Conservation (phyloP, 2,113 vertebrate species). For the Nematolebias whitei region DNA sequence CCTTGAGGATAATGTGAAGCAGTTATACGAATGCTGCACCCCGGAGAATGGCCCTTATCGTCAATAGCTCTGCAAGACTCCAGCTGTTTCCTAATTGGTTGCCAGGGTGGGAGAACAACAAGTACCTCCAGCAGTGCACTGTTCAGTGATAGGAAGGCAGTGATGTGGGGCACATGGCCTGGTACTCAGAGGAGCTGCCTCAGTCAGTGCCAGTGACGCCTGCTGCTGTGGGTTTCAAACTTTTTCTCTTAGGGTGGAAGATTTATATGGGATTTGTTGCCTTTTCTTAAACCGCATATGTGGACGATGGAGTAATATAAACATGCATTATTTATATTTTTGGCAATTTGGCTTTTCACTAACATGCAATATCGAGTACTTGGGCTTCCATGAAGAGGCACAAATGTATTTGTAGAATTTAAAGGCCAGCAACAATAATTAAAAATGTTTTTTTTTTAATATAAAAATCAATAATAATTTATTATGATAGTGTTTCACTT, state of each 20-base stretch:
- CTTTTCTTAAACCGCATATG: slow-evolving; percentile 39
- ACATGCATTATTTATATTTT: slow-evolving; percentile 46
- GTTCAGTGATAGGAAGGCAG: slow-evolving; percentile 59
- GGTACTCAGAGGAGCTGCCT: slow-evolving; percentile 33
- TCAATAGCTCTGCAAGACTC: slow-evolving; percentile 73
- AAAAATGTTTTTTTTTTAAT: background rate
- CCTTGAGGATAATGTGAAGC: slow-evolving; percentile 61
- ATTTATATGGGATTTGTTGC: slow-evolving; percentile 50
- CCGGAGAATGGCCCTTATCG: slow-evolving; percentile 71
- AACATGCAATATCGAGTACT: slow-evolving; percentile 4
- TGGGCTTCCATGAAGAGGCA: background rate
- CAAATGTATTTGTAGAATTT: background rate
- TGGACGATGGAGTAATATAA: slow-evolving; percentile 43
- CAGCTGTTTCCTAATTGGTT: slow-evolving; percentile 77
- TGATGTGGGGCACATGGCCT: slow-evolving; percentile 66
- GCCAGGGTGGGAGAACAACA: slow-evolving; percentile 69
- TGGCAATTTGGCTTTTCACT: slow-evolving; percentile 38
- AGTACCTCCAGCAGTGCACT: slow-evolving; percentile 64
- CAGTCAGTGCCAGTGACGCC: slow-evolving; percentile 62
- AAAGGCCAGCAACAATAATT: background rate
- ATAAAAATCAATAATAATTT: too few relatives aligned
- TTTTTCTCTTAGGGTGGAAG: slow-evolving; percentile 31
- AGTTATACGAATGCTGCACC: slow-evolving; percentile 63
- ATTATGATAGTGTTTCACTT: too few relatives aligned
- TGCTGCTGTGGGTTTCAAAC: slow-evolving; percentile 51